These are phyloP conservation scores for Caenorhabditis briggsae DNA, from an alignment of 1,140 invertebrate genomes.

Conservation along the genomic window DNA sequence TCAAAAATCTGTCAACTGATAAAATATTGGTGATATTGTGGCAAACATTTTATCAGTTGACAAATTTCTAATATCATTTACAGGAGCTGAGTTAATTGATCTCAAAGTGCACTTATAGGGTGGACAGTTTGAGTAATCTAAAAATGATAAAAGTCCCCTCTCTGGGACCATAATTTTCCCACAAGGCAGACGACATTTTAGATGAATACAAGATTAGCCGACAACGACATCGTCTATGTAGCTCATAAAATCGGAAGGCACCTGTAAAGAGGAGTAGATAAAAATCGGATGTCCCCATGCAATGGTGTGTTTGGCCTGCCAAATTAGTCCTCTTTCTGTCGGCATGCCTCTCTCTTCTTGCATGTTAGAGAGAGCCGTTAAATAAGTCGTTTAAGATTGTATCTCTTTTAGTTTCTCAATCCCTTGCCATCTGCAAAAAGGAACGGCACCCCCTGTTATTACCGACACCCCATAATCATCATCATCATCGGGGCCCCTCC, in stretches of 20 bases:
- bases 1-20: no score
- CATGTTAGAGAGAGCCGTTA: slow-evolving; percentile 37
- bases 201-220: slow-evolving; percentile 33
- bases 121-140: no score
- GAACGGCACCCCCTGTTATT: slow-evolving; percentile 44
- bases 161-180: neutral
- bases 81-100: no score
- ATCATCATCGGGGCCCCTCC: neutral
- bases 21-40: no score
- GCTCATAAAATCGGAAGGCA: slow-evolving; percentile 53
- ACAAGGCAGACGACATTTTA: slow-evolving; percentile 9
- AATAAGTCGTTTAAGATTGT: slow-evolving; percentile 43
- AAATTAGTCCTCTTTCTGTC: neutral
- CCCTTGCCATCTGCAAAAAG: neutral
- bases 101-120: no score
- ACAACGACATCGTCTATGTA: neutral
- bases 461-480: neutral
- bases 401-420: neutral
- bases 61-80: no score
- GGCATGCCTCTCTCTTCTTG: neutral
- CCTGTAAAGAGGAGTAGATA: slow-evolving; percentile 34
- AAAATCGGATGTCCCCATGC: slow-evolving; percentile 9
- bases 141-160: no score
- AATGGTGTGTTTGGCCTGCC: neutral
- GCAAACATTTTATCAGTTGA: no score